Percentiles rank a stretch among this genome's conserved stretches.
Evolutionary conservation across 92 coral and sea anemone species (phyloP).

Genomic region (Umimayanthus kanabou): DNA sequence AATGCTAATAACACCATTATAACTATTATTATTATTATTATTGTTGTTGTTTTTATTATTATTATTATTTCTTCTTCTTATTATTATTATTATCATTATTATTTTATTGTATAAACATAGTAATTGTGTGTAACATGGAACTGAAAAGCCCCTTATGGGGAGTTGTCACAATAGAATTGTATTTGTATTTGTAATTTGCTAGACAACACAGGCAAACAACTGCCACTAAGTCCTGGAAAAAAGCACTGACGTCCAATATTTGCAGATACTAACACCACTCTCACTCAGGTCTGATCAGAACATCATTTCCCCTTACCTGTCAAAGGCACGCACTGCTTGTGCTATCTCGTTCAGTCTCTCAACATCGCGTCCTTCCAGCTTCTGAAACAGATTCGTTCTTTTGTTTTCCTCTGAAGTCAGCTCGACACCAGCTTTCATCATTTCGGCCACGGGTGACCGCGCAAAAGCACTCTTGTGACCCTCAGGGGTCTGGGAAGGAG

Average conservation of each 20-base stretch:
- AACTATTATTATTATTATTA: too few species aligned
- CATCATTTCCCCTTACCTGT: conserved; percentile 61
- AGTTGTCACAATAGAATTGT: too few species aligned
- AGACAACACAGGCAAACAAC: not conserved
- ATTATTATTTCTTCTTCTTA: too few species aligned
- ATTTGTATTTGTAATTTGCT: too few species aligned
- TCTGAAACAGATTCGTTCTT: conserved; percentile 68
- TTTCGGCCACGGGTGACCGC: conserved; percentile 23
- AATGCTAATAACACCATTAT: too few species aligned
- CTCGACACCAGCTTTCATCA: conserved; percentile 46
- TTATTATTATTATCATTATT: too few species aligned
- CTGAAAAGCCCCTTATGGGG: too few species aligned
- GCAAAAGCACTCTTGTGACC: not conserved
- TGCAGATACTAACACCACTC: not conserved
- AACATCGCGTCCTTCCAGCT: conserved; percentile 71
- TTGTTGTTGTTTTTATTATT: too few species aligned
- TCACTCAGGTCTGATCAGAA: not conserved
- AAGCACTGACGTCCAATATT: not conserved
- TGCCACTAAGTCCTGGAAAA: not conserved
- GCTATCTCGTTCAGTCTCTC: conserved; percentile 81
- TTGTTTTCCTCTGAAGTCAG: conserved; percentile 56
- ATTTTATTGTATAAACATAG: too few species aligned
- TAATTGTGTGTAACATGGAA: too few species aligned
- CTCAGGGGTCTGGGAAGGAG: conserved; percentile 6
- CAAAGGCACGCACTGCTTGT: conserved; percentile 89